Evolutionary conservation across 1,140 invertebrate genomes (phyloP).

Genomic region (Zaprionus gabonicus): DNA sequence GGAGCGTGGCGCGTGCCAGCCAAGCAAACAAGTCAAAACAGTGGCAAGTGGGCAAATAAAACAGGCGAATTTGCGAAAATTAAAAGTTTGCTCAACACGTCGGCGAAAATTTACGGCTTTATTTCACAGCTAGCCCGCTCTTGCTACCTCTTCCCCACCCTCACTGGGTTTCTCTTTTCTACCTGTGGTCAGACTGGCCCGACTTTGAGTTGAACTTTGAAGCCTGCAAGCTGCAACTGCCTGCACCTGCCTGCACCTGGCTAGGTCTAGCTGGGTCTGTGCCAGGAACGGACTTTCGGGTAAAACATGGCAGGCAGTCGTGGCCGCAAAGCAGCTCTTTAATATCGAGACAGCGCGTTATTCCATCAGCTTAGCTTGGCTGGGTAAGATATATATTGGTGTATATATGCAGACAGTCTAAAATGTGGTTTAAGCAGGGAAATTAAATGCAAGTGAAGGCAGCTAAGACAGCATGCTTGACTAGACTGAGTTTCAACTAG

Average conservation of each 20-base stretch:
- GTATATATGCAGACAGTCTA: constrained; percentile 2
- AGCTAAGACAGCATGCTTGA: background rate
- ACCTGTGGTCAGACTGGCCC: constrained; percentile 5
- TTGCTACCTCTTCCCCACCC: background rate
- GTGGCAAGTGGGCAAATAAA: constrained; percentile 63
- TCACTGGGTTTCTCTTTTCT: too few species aligned
- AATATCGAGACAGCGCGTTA: constrained; percentile 46
- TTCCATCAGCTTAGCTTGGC: constrained; percentile 8
- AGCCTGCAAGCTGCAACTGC: constrained; percentile 27
- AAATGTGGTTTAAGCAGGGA: background rate
- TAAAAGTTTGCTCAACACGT: constrained; percentile 66
- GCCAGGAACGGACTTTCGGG: background rate
- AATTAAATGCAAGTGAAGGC: constrained; percentile 3
- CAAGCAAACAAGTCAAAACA: constrained; percentile 56
- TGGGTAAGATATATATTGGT: background rate
- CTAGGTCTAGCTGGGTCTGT: too few species aligned
- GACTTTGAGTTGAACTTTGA: constrained; percentile 43
- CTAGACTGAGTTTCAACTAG: background rate
- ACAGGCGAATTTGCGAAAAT: constrained; percentile 59
- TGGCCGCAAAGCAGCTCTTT: constrained; percentile 25
- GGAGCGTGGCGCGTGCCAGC: constrained; percentile 47
- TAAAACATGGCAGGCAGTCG: constrained; percentile 48
- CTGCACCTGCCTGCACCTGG: constrained; percentile 15
- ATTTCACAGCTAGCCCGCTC: constrained; percentile 16
- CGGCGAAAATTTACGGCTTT: constrained; percentile 53